Base-by-base conservation (phyloP, 2,888 invertebrate genomes). In the Platycheirus rosarum region DNA sequence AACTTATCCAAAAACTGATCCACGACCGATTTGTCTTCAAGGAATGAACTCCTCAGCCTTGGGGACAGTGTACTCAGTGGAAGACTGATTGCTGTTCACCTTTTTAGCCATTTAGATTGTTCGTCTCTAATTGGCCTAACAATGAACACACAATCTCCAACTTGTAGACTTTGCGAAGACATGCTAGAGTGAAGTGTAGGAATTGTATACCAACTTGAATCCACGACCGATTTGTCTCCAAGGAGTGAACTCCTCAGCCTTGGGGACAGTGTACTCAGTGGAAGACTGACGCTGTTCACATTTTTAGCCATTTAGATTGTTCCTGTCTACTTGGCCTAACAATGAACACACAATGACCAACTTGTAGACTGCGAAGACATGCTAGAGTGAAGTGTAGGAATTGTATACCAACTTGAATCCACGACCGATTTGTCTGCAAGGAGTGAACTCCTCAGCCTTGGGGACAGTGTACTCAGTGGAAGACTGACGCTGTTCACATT, bases 31-130 rank as follows among this genome's bases (percentile, higher is more conserved):
- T 89, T 90, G 90, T 89, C 86, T 88, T 88, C 85, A 85, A 87
- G 87, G 88, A 87, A 87, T 87, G 89, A 89, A 62, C 29, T 49
- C 53, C 3, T 55, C 84, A 88, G 87, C 88, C 87, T 86, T 87
- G 86, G 89, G 86, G 88, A 88, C 90, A 90, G 90, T 90, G 90
- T 90, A 89, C 89, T 89, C 88, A 86, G 90, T 90, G 90, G 90
- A 84, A 90, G 8, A 90, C 62, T 87, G 90, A 87, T n/a, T 1
- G 6, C 9, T 79, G 55, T 84, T 73, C 57, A 63, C 86, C n/a
- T n/a, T 3, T 5, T 16, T 9, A 23, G 7, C 1, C 37, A 8
- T 7, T 18, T 8, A 29, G 8, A 16, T 16, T 14, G 9, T 3
- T 57, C 32, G n/a, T n/a, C 9, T 6, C 7, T n/a, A 23, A 6